Conservation (phyloP, 2,888 invertebrate species). For the Thymelicus sylvestris region DNA sequence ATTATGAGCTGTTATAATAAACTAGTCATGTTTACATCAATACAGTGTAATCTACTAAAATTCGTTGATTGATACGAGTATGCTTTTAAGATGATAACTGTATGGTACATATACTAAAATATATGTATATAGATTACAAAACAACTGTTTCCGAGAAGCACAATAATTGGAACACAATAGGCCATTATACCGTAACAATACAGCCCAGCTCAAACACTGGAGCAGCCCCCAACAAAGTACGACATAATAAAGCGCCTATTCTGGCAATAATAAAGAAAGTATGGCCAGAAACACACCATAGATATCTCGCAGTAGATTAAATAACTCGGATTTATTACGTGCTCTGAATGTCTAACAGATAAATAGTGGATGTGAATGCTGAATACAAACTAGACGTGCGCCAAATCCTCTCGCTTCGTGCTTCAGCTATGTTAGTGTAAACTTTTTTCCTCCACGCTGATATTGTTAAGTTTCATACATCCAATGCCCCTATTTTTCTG, state of each 20-base stretch:
- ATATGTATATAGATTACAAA: constrained; percentile 2
- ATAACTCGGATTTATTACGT: constrained; percentile 77
- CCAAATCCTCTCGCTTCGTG: constrained; percentile 44
- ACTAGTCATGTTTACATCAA: no score
- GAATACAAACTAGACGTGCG: constrained; percentile 60
- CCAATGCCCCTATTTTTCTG: not conserved
- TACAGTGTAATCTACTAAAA: no score
- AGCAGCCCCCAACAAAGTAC: constrained; percentile 39
- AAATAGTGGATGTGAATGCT: constrained; percentile 58
- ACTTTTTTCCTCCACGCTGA: constrained; percentile 11
- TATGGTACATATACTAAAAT: not conserved
- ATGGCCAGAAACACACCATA: constrained; percentile 49
- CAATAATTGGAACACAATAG: constrained; percentile 15
- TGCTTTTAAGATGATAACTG: no score
- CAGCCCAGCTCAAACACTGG: constrained; percentile 15
- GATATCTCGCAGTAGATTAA: constrained; percentile 69
- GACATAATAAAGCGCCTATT: constrained; percentile 50
- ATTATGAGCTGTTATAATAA: no score
- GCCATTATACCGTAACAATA: constrained; percentile 19
- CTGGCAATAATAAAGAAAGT: constrained; percentile 47
- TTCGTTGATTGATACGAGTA: no score
- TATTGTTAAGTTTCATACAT: constrained; percentile 9
- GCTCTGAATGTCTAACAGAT: constrained; percentile 64
- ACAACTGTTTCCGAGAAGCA: constrained; percentile 14
- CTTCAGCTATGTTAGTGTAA: constrained; percentile 37